Evolutionary conservation across 2,113 vertebrate species (phyloP), one percentile per base, ranked within the genome.

Genomic region (Psammodynastes pulverulentus): DNA sequence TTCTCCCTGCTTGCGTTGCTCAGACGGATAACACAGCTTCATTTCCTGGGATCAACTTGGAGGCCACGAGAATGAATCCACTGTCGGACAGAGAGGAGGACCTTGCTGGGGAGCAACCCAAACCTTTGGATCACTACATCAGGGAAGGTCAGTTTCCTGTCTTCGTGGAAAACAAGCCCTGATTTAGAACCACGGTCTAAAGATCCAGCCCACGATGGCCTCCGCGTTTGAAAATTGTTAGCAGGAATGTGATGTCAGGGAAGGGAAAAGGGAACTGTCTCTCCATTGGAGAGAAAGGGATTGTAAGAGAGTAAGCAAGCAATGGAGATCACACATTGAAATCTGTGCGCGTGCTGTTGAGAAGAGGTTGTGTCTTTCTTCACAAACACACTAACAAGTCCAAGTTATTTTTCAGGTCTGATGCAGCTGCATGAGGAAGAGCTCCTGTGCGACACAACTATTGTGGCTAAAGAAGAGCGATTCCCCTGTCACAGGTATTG

Each of bases 101-200:
- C 4, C 17, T 8, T 23, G 9, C 49, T 7, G 34, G 17, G 49
- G 90, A 85, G 0, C 34, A 51, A 21, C 72, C 29, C 1, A 85
- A 72, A 26, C 79, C 92, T 86, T 49, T 93, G 19, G 48, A 52
- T 46, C 54, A 89, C 19, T 93, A 91, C 34, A 86, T 93, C 34
- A 90, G 90, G 9, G 87, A 93, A 13, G 92, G 92, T 93, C 45
- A 0, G 90, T 85, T 24, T 43, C 67, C 12, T 17, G 8, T 24
- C 34, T 43, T n/a, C 4, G 2, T 15, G 10, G 10, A 13, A 85
- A 85, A 45, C 84, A 26, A 39, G 34, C n/a, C 6, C 34, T 21
- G 3, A 1, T 21, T 58, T 79, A 79, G 72, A 39, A 4, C 72
- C 9, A 79, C 0, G n/a, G n/a, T n/a, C n/a, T n/a, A 79, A 79